phyloP scores from a whole-genome alignment of 2,888 invertebrate species.

The Pemphredon lugubris region DNA sequence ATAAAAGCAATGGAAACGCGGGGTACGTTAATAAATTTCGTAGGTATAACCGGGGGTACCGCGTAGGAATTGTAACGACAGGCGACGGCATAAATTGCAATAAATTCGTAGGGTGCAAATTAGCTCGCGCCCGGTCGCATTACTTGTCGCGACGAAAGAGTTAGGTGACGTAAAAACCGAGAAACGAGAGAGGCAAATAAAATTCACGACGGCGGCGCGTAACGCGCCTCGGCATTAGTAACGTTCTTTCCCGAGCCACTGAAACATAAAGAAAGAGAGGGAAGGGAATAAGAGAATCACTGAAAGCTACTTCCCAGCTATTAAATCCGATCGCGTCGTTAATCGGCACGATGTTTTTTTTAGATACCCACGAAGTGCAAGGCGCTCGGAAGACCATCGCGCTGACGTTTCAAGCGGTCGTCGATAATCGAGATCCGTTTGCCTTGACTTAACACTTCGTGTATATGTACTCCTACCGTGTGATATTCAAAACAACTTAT shows the following conservation, averaged over 20 bases:
- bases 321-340: too few species aligned
- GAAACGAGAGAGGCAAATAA: background rate
- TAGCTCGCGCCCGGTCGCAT: background rate
- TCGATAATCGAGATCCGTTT: background rate
- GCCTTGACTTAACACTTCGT: slow-evolving; percentile 36
- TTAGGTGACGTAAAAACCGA: background rate
- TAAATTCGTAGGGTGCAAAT: slow-evolving; percentile 8
- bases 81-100: slow-evolving; percentile 7
- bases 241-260: background rate
- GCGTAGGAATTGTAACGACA: background rate
- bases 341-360: too few species aligned
- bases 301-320: too few species aligned
- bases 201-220: slow-evolving; percentile 1
- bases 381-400: background rate
- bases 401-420: slow-evolving; percentile 8
- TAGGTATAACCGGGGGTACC: background rate
- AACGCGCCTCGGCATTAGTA: slow-evolving; percentile 5
- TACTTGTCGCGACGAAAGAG: background rate
- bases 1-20: background rate
- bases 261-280: background rate
- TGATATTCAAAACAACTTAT: too few species aligned
- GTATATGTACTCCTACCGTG: too few species aligned
- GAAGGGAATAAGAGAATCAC: too few species aligned
- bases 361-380: slow-evolving; percentile 36
- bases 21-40: slow-evolving; percentile 4